Conservation (phyloP, 1,140 invertebrate genomes). For the Macrotrachela quadricornifera region DNA sequence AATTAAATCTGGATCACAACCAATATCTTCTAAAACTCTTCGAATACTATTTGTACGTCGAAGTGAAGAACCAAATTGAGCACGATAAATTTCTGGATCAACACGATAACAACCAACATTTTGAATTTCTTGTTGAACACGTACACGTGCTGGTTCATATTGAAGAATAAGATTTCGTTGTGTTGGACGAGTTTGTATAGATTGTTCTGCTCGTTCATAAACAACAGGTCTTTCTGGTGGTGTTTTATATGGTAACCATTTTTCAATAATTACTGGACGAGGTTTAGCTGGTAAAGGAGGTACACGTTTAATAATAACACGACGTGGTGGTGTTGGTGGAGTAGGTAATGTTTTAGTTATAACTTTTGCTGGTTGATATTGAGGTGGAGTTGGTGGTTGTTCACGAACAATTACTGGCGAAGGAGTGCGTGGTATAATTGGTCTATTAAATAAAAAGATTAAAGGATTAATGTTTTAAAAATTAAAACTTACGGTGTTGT, state of each 20-base stretch:
- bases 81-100: background rate
- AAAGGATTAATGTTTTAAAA: too few species aligned
- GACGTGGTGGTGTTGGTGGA: constrained; percentile 4
- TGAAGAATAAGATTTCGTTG: constrained; percentile 8
- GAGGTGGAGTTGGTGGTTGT: background rate
- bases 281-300: constrained; percentile 7
- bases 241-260: constrained; percentile 4
- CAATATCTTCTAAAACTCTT: too few species aligned
- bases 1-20: too few species aligned
- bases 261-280: constrained; percentile 5
- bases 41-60: too few species aligned
- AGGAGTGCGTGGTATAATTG: background rate
- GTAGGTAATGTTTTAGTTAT: background rate
- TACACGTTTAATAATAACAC: constrained; percentile 4
- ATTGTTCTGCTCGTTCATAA: background rate
- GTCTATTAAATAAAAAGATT: too few species aligned
- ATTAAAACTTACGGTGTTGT: background rate
- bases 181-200: background rate
- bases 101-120: constrained; percentile 3
- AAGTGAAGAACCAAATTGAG: too few species aligned
- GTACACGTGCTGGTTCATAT: constrained; percentile 1
- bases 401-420: constrained; percentile 3
- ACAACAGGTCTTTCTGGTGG: constrained; percentile 2
- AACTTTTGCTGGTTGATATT: background rate
- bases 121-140: constrained; percentile 2